Conservation (phyloP, 2,113 vertebrate species). For the Ariopsis seemanni region DNA sequence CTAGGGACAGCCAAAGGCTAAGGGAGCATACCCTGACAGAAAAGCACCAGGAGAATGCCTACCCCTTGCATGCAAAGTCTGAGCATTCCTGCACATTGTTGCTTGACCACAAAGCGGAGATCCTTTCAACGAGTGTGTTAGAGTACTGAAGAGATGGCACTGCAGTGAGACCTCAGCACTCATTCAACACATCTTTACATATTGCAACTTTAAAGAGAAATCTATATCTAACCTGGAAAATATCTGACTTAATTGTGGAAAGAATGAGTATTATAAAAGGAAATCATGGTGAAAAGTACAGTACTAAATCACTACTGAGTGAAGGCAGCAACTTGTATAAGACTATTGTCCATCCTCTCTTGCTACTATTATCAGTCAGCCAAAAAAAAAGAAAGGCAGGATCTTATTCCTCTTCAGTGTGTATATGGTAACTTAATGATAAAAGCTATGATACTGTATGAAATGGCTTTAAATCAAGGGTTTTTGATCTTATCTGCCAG, state of each 20-base stretch:
- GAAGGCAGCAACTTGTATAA: slow-evolving; percentile 30
- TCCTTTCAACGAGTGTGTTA: too few species aligned
- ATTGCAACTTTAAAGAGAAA: background rate
- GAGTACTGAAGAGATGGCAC: background rate
- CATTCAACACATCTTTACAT: background rate
- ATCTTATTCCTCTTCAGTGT: background rate
- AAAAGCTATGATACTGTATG: background rate
- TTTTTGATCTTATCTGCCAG: background rate
- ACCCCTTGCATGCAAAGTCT: too few species aligned
- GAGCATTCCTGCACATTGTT: too few species aligned
- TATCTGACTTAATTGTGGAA: slow-evolving; percentile 56
- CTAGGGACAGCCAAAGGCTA: too few species aligned
- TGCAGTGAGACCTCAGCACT: background rate
- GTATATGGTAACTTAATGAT: background rate
- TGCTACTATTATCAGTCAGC: too few species aligned
- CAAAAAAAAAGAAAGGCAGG: too few species aligned
- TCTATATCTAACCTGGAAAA: background rate
- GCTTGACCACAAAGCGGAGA: too few species aligned
- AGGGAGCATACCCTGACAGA: too few species aligned
- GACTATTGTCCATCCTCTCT: background rate
- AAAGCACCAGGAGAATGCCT: too few species aligned
- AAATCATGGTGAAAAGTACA: slow-evolving; percentile 53
- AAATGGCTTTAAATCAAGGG: background rate
- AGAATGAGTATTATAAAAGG: slow-evolving; percentile 51
- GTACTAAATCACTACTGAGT: slow-evolving; percentile 49